Base-by-base conservation (phyloP, 2,113 vertebrate genomes). In the Steatornis caripensis region DNA sequence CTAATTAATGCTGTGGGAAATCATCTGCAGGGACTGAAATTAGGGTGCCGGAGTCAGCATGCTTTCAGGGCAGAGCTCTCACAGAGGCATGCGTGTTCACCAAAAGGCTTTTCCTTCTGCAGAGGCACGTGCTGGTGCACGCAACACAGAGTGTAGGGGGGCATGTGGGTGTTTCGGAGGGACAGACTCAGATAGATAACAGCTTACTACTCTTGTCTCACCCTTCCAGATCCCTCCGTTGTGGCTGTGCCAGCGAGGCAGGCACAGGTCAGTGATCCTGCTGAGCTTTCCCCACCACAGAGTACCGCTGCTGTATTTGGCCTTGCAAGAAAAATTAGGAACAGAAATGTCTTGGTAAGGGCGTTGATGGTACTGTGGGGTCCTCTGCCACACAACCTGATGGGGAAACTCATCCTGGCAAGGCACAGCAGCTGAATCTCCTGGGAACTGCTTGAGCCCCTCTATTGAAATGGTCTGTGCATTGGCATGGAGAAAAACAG, bases 81-180 rank as follows among this genome's bases (percentile, higher is more conserved):
- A 12, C 22, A 11, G n/a, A 41, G 10, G 24, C 68, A 49, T 18
- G 4, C 1, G 0, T 11, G 10, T 18, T 74, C 39, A 36, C 20
- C 16, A 12, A 58, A 58, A 39, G 45, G 16, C 26, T 62, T 55
- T 54, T 61, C 27, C n/a, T 76, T 75, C 55, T 20, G 36, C 46
- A 68, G n/a, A 54, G n/a, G 16, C 37, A 66, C 0, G 1, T 66
- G 46, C 46, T 0, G 0, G 32, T 0, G 1, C 16, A 34, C 1
- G 1, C 53, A 32, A 32, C 37, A 36, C 13, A 14, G 32, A 15
- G 29, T 5, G 30, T 34, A 43, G 62, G 36, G 46, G 12, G 21
- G 10, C 51, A 36, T 2, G 24, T 0, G 2, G n/a, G 39, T 54
- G 7, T 62, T 82, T 49, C 9, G 7, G 48, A 29, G 15, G 54